A percentile compares a stretch with the other conserved stretches of the same genome.
These are phyloP conservation scores for Thunnus albacares DNA, from an alignment of 2,797 vertebrate species.

Conservation along the genomic window DNA sequence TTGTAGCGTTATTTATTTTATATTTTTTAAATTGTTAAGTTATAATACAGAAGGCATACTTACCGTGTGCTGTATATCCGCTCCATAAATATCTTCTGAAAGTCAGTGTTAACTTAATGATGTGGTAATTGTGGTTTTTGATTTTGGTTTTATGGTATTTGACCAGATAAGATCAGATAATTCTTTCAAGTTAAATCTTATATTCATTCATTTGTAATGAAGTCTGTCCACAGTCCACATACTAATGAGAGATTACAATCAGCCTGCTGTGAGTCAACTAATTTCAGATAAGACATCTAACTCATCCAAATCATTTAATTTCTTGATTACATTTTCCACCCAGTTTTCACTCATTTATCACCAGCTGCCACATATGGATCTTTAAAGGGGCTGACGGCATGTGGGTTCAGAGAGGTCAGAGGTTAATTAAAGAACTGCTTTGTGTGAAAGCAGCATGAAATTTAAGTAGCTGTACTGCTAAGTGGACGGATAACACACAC, in stretches of 20 bases:
- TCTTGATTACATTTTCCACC: background rate
- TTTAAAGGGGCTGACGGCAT: background rate
- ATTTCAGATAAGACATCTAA: background rate
- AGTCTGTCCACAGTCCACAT: background rate
- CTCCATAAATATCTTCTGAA: background rate
- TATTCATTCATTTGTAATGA: background rate
- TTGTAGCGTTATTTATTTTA: background rate
- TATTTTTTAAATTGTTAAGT: background rate
- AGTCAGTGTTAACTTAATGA: background rate
- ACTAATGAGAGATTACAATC: background rate
- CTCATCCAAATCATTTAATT: background rate
- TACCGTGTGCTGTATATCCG: background rate
- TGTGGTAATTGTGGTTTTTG: background rate
- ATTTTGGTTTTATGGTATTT: background rate
- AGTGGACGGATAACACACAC: constrained; percentile 7
- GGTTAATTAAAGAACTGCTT: constrained; percentile 73
- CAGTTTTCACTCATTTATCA: background rate
- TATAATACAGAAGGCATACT: background rate
- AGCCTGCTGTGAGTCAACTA: background rate
- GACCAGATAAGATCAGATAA: background rate
- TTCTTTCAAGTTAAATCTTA: background rate
- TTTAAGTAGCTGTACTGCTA: constrained; percentile 30
- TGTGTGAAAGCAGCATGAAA: constrained; percentile 69
- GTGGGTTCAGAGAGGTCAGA: constrained; percentile 50
- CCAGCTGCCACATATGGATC: background rate